Conservation (phyloP, 2,113 vertebrate species). For the Pristiophorus japonicus region DNA sequence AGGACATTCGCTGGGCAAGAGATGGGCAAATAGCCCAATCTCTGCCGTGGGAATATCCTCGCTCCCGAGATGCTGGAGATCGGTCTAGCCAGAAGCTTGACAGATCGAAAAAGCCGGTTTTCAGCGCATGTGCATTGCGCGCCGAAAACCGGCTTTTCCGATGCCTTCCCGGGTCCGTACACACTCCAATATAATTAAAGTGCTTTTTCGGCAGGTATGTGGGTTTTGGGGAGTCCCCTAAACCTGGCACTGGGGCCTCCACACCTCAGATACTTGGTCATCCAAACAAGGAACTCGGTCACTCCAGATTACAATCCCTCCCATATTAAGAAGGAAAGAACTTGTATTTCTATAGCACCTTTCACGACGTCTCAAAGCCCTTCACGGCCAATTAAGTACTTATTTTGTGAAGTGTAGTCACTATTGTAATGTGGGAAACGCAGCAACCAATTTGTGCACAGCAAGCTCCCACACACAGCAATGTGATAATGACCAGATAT, state of each 20-base stretch:
- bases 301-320: not conserved
- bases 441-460: not conserved
- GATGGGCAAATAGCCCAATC: no score
- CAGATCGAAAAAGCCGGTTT: no score
- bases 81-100: no score
- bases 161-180: no score
- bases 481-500: not conserved
- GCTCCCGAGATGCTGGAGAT: no score
- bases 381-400: not conserved
- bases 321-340: not conserved
- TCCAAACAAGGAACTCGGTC: not conserved
- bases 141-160: no score
- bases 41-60: no score
- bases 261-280: not conserved
- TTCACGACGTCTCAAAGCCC: not conserved
- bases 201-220: not conserved
- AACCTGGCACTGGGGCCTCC: not conserved
- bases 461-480: not conserved
- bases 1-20: no score
- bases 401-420: not conserved
- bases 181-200: conserved; percentile 31
- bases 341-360: not conserved
- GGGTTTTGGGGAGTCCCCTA: not conserved
- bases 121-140: no score
- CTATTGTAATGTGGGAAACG: not conserved